Conservation (phyloP, 2,797 vertebrate species). For the Pampus argenteus region DNA sequence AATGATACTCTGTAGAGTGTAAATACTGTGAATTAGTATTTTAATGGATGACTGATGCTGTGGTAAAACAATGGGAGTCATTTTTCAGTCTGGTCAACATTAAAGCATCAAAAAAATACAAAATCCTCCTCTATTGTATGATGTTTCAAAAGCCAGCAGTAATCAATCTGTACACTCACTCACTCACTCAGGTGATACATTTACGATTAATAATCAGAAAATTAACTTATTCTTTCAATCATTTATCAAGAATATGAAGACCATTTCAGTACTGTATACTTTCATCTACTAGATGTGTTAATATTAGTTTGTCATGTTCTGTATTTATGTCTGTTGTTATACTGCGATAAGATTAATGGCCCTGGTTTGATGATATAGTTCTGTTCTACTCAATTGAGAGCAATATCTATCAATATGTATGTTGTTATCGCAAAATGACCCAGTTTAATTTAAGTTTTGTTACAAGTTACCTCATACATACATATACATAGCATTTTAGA, state of each 20-base stretch:
- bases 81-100: background rate
- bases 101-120: background rate
- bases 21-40: background rate
- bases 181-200: slow-evolving; percentile 6
- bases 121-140: background rate
- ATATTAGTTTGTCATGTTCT: background rate
- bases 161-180: slow-evolving; percentile 9
- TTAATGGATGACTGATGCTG: background rate
- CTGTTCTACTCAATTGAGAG: background rate
- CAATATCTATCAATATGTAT: background rate
- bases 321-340: background rate
- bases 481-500: background rate
- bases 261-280: background rate
- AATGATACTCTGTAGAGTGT: background rate
- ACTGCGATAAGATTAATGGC: background rate
- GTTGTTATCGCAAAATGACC: background rate
- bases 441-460: background rate
- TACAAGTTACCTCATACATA: background rate
- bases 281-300: background rate
- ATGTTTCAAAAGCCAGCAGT: background rate
- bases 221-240: too few species aligned
- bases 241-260: too few species aligned
- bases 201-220: too few species aligned
- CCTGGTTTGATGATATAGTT: background rate
- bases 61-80: background rate